phyloP scores from a whole-genome alignment of 1,140 invertebrate genomes.

The Trichonephila clavipes region DNA sequence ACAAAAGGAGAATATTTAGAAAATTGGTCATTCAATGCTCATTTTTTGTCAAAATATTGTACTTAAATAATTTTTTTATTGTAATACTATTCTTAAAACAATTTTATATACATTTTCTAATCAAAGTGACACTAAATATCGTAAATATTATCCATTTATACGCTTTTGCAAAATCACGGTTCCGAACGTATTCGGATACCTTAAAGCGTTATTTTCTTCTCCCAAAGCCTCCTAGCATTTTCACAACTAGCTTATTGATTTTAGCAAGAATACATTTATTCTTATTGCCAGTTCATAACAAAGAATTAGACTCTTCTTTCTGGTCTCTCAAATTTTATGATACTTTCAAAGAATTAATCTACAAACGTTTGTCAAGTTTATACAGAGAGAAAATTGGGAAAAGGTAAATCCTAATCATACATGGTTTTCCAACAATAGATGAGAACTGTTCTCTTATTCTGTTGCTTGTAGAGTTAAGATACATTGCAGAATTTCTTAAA shows the following conservation, averaged over 20 bases:
- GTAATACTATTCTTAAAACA: no score
- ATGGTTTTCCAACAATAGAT: neutral
- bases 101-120: no score
- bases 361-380: neutral
- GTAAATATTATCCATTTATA: no score
- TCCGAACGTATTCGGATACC: neutral
- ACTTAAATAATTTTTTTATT: no score
- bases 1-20: no score
- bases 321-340: slow-evolving; percentile 40
- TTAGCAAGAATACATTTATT: slow-evolving; percentile 4
- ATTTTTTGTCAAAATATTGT: no score
- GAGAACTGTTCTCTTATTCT: neutral
- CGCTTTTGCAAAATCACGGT: no score
- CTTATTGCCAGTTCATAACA: neutral
- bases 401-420: neutral
- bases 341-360: neutral
- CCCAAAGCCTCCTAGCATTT: neutral
- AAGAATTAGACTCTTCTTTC: neutral
- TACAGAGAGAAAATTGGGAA: neutral
- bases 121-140: no score
- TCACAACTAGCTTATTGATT: neutral
- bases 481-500: no score
- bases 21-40: no score
- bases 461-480: neutral
- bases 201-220: neutral